Evolutionary conservation across 1,140 invertebrate genomes (phyloP).

Genomic region (Sminthurides bifidus): DNA sequence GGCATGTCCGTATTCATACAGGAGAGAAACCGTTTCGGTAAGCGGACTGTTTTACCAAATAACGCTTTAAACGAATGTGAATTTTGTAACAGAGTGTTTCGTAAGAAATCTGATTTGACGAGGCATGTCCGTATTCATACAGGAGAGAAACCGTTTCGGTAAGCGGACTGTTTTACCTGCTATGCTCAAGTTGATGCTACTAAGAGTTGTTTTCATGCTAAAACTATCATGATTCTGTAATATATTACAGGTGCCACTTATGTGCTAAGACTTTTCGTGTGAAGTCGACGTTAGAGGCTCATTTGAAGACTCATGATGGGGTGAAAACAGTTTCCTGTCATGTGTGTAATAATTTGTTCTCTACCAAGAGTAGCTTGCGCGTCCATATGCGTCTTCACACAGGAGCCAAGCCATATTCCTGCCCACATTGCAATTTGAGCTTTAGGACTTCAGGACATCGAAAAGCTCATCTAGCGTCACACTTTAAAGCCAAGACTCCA

Average conservation of each 20-base stretch:
- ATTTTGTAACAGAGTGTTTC: constrained; percentile 39
- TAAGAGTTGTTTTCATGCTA: neutral
- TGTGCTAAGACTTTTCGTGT: constrained; percentile 55
- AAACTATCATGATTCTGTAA: constrained; percentile 18
- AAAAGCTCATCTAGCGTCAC: constrained; percentile 49
- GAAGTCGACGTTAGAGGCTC: constrained; percentile 52
- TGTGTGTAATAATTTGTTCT: constrained; percentile 47
- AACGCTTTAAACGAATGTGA: constrained; percentile 31
- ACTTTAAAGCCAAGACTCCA: constrained; percentile 37
- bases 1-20: constrained; percentile 49
- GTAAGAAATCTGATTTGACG: constrained; percentile 43
- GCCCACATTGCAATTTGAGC: constrained; percentile 50
- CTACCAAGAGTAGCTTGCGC: constrained; percentile 51
- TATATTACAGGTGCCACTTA: constrained; percentile 40
- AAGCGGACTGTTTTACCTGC: neutral
- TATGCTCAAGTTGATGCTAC: neutral
- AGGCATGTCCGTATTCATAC: constrained; percentile 37
- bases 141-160: neutral
- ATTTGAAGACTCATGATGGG: constrained; percentile 47
- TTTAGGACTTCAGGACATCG: constrained; percentile 58
- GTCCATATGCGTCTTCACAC: constrained; percentile 60
- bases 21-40: constrained; percentile 51
- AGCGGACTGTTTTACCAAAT: neutral
- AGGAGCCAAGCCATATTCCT: constrained; percentile 55
- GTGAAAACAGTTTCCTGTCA: constrained; percentile 46